phyloP scores from a whole-genome alignment of 2,113 vertebrate species.

The Clupea harengus region DNA sequence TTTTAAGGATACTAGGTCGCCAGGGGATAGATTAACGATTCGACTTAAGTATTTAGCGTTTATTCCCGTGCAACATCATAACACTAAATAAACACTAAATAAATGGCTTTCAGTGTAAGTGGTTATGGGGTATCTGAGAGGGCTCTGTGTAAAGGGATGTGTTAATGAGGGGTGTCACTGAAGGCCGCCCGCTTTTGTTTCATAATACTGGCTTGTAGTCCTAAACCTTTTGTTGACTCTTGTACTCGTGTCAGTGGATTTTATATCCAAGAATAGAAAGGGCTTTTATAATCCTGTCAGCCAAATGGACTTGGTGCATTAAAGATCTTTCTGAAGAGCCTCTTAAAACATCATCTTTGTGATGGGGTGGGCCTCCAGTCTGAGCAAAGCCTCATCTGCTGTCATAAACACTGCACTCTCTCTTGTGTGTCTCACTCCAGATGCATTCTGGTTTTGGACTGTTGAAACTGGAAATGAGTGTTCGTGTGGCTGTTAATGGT shows the following conservation, averaged over 20 bases:
- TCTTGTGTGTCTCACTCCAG: not conserved
- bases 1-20: no score
- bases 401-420: not conserved
- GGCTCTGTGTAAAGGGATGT: not conserved
- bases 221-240: not conserved
- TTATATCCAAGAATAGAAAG: conserved; percentile 10
- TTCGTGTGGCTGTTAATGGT: not conserved
- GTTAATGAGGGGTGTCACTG: not conserved
- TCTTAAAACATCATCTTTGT: not conserved
- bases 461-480: not conserved
- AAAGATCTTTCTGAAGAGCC: conserved; percentile 8
- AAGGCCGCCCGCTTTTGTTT: not conserved
- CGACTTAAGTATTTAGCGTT: no score
- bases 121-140: not conserved
- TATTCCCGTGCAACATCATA: no score
- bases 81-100: no score
- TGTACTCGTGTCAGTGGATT: conserved; percentile 1
- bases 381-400: not conserved
- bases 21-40: no score
- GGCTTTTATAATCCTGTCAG: conserved; percentile 6
- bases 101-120: no score
- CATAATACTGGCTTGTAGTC: not conserved
- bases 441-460: not conserved
- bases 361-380: not conserved
- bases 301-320: not conserved